Conservation (phyloP, 2,888 invertebrate genomes). For the Metalampra italica region DNA sequence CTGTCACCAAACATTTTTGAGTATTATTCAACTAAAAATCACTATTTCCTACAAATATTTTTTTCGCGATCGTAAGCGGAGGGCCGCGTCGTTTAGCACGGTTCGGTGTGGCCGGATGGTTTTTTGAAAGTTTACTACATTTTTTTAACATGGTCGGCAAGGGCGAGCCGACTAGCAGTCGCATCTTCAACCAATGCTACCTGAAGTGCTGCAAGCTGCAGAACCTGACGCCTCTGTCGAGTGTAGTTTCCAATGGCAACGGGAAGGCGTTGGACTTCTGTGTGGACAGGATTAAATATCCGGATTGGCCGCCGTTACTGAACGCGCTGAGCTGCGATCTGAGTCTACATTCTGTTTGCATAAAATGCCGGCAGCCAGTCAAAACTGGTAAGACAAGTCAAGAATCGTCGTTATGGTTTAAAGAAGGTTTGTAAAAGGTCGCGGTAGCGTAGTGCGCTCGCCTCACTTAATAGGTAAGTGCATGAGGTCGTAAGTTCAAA, state of each 20-base stretch:
- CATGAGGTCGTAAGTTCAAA: too few species aligned
- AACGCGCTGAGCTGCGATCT: slow-evolving; percentile 85
- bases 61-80: slow-evolving; percentile 29
- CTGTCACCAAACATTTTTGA: slow-evolving; percentile 48
- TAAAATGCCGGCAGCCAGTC: slow-evolving; percentile 79
- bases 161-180: slow-evolving; percentile 59
- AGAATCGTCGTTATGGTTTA: not conserved
- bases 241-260: slow-evolving; percentile 61
- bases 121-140: slow-evolving; percentile 39
- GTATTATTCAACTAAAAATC: slow-evolving; percentile 36
- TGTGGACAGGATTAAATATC: slow-evolving; percentile 85
- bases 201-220: slow-evolving; percentile 72
- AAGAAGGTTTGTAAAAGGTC: too few species aligned
- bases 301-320: slow-evolving; percentile 86
- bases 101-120: slow-evolving; percentile 31
- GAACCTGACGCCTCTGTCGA: slow-evolving; percentile 61
- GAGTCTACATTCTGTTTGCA: slow-evolving; percentile 82
- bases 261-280: slow-evolving; percentile 82
- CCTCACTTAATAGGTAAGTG: too few species aligned
- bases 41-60: slow-evolving; percentile 36
- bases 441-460: too few species aligned
- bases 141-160: slow-evolving; percentile 64
- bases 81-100: slow-evolving; percentile 22
- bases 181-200: slow-evolving; percentile 72
- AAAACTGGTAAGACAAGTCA: slow-evolving; percentile 53